These are phyloP conservation scores for Allacma fusca DNA, from an alignment of 2,888 invertebrate genomes.

Conservation along the genomic window DNA sequence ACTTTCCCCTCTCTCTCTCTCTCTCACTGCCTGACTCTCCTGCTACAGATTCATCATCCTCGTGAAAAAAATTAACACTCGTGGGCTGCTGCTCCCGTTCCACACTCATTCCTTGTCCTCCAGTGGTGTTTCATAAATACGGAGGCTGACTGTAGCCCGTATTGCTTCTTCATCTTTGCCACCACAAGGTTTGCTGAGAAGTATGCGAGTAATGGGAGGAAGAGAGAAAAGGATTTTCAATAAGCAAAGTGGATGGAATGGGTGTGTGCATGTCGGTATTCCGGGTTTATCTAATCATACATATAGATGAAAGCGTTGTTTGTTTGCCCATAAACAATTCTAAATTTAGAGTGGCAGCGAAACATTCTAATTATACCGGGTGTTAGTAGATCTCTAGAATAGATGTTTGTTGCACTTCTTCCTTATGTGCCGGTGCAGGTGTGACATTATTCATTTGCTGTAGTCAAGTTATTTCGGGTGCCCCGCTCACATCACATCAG, in stretches of 20 bases:
- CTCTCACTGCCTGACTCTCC: no score
- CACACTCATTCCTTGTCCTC: conserved; percentile 7
- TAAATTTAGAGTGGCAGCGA: conserved; percentile 48
- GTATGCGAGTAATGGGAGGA: not conserved
- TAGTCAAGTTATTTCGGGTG: conserved; percentile 47
- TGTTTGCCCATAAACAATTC: conserved; percentile 55
- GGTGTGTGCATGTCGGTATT: conserved; percentile 34
- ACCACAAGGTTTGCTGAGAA: not conserved
- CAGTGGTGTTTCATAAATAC: conserved; percentile 24
- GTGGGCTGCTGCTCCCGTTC: conserved; percentile 18
- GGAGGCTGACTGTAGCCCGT: not conserved
- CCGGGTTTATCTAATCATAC: conserved; percentile 48
- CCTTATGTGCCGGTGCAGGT: conserved; percentile 44
- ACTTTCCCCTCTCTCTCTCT: not conserved
- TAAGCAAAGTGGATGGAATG: conserved; percentile 41
- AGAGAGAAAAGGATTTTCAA: conserved; percentile 37
- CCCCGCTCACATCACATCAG: conserved; percentile 15
- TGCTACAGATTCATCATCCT: conserved; percentile 35
- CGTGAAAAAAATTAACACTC: conserved; percentile 11
- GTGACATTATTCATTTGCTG: conserved; percentile 53
- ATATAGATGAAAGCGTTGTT: conserved; percentile 50
- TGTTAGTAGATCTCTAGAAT: conserved; percentile 28
- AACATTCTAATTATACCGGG: conserved; percentile 47
- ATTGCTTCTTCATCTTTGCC: no score
- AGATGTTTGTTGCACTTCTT: conserved; percentile 42